Base-by-base conservation (phyloP, 2,888 invertebrate genomes). In the Archaeoteleia sp. region DNA sequence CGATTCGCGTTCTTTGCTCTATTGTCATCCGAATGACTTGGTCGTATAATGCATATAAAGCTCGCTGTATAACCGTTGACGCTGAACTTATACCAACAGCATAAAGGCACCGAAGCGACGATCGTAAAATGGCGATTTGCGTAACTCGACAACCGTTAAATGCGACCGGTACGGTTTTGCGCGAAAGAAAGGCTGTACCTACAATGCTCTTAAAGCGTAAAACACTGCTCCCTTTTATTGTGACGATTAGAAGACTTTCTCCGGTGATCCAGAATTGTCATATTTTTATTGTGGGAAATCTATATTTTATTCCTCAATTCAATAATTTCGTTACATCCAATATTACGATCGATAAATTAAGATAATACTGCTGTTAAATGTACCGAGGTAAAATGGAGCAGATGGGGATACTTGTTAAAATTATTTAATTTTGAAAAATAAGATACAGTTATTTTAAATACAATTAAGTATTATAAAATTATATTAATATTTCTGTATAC, bases 121-220 rank as follows among this genome's bases (percentile, higher is more conserved):
- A 66, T 58, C 58, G 42, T 66, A 58, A 66, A 66, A 66, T 43
- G 58, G 9, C 65, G 51, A 53, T 66, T 66, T 66, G 65, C 65
- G 53, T 66, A 46, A 58, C 57, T 43, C 37, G 45, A 37, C 42
- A 27, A 12, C 25, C 43, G 27, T 55, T 54, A 54, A 48, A 13
- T 61, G 45, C 61, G 45, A 42, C 35, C 51, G 13, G n/a, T n/a
- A n/a, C n/a, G n/a, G n/a, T n/a, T n/a, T n/a, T 39, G 23, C 39
- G 15, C 37, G 29, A 45, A 43, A 51, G 39, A 39, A 15, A 34
- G 8, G 2, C 39, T 13, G 42, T n/a, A n/a, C n/a, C n/a, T n/a
- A n/a, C n/a, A n/a, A n/a, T n/a, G n/a, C n/a, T n/a, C n/a, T n/a
- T n/a, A n/a, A n/a, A n/a, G n/a, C n/a, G n/a, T n/a, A n/a, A 27